These are phyloP conservation scores for Opisthocomus hoazin DNA, from an alignment of 2,113 vertebrate genomes.

Conservation along the genomic window DNA sequence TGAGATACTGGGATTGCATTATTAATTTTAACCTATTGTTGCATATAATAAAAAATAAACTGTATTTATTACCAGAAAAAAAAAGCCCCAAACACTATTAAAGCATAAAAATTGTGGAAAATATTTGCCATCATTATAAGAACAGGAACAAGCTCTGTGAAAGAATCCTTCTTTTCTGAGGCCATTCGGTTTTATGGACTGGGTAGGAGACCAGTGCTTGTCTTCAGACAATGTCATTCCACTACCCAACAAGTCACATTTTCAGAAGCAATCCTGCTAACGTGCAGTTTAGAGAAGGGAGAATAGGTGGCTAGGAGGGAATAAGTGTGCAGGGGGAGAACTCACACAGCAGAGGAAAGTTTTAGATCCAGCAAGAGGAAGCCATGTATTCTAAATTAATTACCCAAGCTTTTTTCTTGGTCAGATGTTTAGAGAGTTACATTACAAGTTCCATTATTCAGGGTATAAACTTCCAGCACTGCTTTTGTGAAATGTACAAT, in stretches of 20 bases:
- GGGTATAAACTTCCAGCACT: background rate
- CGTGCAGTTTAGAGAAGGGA: background rate
- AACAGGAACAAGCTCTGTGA: background rate
- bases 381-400: background rate
- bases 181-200: background rate
- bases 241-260: background rate
- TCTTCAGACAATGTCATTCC: background rate
- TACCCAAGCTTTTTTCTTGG: background rate
- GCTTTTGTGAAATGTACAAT: background rate
- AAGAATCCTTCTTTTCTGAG: background rate
- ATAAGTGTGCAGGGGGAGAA: background rate
- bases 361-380: background rate
- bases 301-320: background rate
- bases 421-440: background rate
- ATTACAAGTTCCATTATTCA: background rate
- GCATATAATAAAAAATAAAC: background rate
- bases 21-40: background rate
- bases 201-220: background rate
- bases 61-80: accelerated
- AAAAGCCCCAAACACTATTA: background rate
- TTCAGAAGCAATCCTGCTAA: background rate
- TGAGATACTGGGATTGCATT: background rate
- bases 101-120: background rate
- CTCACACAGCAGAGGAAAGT: background rate
- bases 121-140: background rate